Evolutionary conservation across 2,113 vertebrate genomes (phyloP), one percentile per base, ranked within the genome.

Genomic region (Corynorhinus townsendii): DNA sequence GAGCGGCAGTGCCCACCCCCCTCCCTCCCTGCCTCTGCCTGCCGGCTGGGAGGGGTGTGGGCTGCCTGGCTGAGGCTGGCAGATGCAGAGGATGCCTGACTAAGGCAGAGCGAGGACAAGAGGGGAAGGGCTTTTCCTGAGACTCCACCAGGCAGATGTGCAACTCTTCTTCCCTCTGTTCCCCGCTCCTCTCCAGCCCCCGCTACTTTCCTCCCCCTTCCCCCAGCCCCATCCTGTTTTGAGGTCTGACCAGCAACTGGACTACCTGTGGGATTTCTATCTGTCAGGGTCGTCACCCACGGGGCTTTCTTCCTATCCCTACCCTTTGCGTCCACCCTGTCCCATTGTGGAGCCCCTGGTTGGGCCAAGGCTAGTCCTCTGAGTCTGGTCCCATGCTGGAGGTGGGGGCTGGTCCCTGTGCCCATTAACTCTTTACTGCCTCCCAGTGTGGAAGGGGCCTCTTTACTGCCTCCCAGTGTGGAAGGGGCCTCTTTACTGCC

Each of bases 341-440:
- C 35, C 43, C 10, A 2, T 43, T 33, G 72, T 81, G 47, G 72
- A 69, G 72, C 62, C 82, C 35, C 82, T 28, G 28, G 69, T 49
- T 45, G 40, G 66, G 52, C 30, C 54, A 28, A 81, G 52, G 7
- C 33, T 62, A 14, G 59, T 83, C 49, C 33, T 49, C 66, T 38
- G 86, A 69, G 72, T 90, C 24, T 38, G 86, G 43, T 75, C 20
- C 56, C 93, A 52, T 26, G 45, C 30, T 45, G 33, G 45, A 33
- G 45, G 45, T 20, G 45, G 47, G 30, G 82, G 52, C 49, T 88
- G 86, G 84, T n/a, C 86, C 75, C 83, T 45, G 69, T 33, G 52
- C 83, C 89, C 85, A 86, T 93, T 97, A 97, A 96, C 95, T 86
- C 90, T 49, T 90, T 76, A 52, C 73, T 86, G 71, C 75, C 86